Evolutionary conservation across 2,888 invertebrate species (phyloP).

Genomic region (Lissonota sp.): DNA sequence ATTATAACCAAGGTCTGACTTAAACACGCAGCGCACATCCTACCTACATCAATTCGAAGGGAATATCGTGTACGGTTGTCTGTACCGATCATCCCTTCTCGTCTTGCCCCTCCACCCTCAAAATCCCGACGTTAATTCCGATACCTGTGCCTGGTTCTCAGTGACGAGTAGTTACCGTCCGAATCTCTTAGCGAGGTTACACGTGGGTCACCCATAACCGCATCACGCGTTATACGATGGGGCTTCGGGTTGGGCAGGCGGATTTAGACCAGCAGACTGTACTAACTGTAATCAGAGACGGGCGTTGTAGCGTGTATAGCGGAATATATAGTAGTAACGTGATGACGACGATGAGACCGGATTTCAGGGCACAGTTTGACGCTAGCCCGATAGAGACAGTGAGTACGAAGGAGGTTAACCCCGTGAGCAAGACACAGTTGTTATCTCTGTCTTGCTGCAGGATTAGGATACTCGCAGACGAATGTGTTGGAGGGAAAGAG

Average conservation of each 20-base stretch:
- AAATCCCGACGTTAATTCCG: background rate
- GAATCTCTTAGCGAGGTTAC: conserved; percentile 66
- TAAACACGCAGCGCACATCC: too few relatives aligned
- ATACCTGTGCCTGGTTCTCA: conserved; percentile 33
- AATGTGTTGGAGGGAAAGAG: conserved; percentile 9
- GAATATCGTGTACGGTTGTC: too few relatives aligned
- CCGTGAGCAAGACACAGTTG: conserved; percentile 34
- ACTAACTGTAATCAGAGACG: conserved; percentile 81
- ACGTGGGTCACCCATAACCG: conserved; percentile 68
- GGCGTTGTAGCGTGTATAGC: conserved; percentile 74
- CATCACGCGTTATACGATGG: conserved; percentile 71
- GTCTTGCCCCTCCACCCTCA: too few relatives aligned
- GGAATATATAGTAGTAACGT: conserved; percentile 56
- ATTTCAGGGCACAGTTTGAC: conserved; percentile 7
- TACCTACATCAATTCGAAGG: too few relatives aligned
- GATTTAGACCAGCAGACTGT: conserved; percentile 79
- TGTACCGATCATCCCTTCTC: too few relatives aligned
- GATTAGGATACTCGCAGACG: background rate
- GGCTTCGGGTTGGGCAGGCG: conserved; percentile 51
- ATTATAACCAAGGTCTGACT: too few relatives aligned
- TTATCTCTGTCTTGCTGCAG: too few relatives aligned
- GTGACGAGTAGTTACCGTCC: conserved; percentile 62
- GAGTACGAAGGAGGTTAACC: conserved; percentile 43
- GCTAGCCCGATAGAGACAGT: conserved; percentile 47
- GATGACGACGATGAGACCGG: conserved; percentile 47